Evolutionary conservation across 2,797 vertebrate genomes (phyloP), one percentile per base, ranked within the genome.

Genomic region (Oreortyx pictus): DNA sequence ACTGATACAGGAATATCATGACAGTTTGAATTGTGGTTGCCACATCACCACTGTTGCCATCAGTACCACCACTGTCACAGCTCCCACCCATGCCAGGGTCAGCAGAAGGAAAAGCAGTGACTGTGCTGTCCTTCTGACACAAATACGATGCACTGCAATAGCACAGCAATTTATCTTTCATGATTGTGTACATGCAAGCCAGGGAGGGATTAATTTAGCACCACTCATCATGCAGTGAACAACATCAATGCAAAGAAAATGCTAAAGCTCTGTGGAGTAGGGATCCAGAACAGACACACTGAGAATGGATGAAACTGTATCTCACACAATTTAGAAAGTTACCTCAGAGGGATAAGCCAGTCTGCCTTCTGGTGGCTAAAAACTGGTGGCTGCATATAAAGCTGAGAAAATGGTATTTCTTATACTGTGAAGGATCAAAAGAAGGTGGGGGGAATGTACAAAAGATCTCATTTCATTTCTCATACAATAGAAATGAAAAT

Each of bases 61-160:
- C 39, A 14, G 43, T 59, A 14, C 27, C 77, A 39, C n/a, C 33
- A 56, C 50, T 82, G 56, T 6, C 39, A 49, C 33, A 35, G 20
- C 39, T 49, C 13, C 1, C 19, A 35, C 17, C 5, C 11, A 7
- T 23, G 17, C 0, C 4, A 66, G 62, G 8, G 4, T 37, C n/a
- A 68, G 19, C 66, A 89, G 70, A 77, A 76, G 43, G 31, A 19
- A 73, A 82, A 74, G 14, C 44, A 52, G 41, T 13, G 14, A 9
- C 31, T 33, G 7, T 3, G 13, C 5, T 66, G 43, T 25, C n/a
- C 47, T 82, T 22, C 25, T 73, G 35, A 76, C 67, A 37, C 27
- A 37, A 24, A 46, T 24, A 60, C 71, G 50, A 24, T 29, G 13
- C 11, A 44, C 25, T 27, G 46, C 6, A 86, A n/a, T 11, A 83